These are phyloP conservation scores for Daubentonia madagascariensis DNA, from an alignment of 2,113 vertebrate genomes.

Conservation along the genomic window DNA sequence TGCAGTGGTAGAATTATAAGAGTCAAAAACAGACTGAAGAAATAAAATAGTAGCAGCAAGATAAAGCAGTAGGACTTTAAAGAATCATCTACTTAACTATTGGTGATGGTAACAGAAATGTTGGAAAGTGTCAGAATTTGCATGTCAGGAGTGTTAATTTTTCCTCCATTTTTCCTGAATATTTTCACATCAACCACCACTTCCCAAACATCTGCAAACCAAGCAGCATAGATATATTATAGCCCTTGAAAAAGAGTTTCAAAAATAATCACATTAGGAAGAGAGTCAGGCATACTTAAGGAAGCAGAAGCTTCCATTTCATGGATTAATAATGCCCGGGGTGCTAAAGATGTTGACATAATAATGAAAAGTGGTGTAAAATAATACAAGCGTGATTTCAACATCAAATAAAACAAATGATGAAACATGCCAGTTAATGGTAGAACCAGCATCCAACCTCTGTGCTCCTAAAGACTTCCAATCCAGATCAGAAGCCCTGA, in stretches of 20 bases:
- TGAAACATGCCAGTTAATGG: not conserved
- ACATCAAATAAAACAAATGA: slow-evolving; percentile 19
- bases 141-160: not conserved
- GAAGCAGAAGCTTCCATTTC: not conserved
- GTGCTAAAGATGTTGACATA: slow-evolving; percentile 11
- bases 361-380: not conserved
- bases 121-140: not conserved
- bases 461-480: not conserved
- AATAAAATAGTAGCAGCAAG: not conserved
- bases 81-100: not conserved
- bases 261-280: not conserved
- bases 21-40: slow-evolving; percentile 2
- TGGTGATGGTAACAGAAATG: not conserved
- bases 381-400: slow-evolving; percentile 9
- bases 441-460: not conserved
- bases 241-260: not conserved
- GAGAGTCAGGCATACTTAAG: slow-evolving; percentile 7
- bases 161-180: slow-evolving; percentile 14
- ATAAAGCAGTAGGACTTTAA: not conserved
- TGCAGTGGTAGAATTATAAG: not conserved
- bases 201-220: slow-evolving; percentile 6
- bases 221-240: not conserved
- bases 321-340: not conserved
- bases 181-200: slow-evolving; percentile 31
- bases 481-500: not conserved